A percentile compares a stretch with the other conserved stretches of the same genome.
phyloP scores from a whole-genome alignment of 2,113 vertebrate species.

The Muntiacus reevesi region DNA sequence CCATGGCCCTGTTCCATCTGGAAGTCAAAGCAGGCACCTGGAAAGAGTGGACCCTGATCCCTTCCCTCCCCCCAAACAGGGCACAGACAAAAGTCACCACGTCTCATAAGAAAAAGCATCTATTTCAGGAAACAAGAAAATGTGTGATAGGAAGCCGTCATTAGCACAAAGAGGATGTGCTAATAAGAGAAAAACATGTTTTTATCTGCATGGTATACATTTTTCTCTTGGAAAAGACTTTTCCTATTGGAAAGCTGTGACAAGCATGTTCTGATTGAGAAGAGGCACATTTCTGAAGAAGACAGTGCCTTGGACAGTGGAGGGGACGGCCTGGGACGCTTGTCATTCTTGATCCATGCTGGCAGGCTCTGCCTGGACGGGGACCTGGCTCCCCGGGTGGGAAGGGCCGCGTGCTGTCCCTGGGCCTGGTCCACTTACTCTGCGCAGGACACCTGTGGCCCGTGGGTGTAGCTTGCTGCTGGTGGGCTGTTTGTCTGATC shows the following conservation, averaged over 20 bases:
- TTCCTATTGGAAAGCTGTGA: accelerated
- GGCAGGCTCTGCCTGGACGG: not conserved
- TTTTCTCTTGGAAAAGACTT: not conserved
- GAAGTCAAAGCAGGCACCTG: not conserved
- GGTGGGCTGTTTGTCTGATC: accelerated
- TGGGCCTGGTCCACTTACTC: not conserved
- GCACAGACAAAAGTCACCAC: not conserved
- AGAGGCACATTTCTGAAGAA: not conserved
- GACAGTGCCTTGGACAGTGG: not conserved
- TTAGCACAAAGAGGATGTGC: not conserved
- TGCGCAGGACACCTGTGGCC: accelerated
- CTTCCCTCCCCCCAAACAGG: accelerated
- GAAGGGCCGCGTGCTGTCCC: accelerated
- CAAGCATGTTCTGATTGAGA: not conserved
- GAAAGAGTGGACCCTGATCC: not conserved
- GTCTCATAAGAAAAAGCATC: not conserved
- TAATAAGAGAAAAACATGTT: not conserved
- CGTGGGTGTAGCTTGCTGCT: too few relatives aligned
- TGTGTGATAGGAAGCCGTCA: not conserved
- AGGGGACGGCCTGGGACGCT: accelerated
- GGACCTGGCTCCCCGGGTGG: not conserved
- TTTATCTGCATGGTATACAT: not conserved
- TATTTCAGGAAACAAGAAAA: not conserved
- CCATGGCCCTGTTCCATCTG: not conserved
- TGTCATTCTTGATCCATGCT: accelerated